These are phyloP conservation scores for Vultur gryphus DNA, from an alignment of 2,797 vertebrate genomes.

Conservation along the genomic window DNA sequence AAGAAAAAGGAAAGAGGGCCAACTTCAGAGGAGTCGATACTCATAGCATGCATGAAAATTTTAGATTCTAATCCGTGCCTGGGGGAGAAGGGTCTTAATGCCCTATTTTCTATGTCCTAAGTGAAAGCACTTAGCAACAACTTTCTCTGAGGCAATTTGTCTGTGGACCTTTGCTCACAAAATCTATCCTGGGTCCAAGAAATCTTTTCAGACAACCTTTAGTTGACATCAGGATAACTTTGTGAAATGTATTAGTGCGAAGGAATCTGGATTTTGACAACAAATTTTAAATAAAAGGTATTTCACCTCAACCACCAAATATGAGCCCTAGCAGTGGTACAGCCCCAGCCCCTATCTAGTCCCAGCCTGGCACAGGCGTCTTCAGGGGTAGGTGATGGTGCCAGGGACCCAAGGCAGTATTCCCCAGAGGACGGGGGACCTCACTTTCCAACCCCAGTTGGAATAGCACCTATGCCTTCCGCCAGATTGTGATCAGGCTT, in stretches of 20 bases:
- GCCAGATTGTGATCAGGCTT: neutral
- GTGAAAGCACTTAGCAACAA: neutral
- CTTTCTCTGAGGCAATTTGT: neutral
- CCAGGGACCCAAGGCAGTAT: fast-evolving
- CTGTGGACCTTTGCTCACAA: neutral
- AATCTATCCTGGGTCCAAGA: neutral
- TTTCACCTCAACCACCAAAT: neutral
- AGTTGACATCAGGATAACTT: neutral
- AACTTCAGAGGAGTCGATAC: neutral
- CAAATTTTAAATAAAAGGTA: neutral
- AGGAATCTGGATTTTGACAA: neutral
- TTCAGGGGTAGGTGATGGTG: neutral
- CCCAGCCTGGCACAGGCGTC: neutral
- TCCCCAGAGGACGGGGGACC: neutral
- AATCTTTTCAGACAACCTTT: neutral
- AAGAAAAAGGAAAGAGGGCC: neutral
- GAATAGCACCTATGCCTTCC: neutral
- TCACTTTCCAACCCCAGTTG: neutral
- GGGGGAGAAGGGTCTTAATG: neutral
- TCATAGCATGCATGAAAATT: neutral
- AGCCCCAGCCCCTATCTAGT: neutral
- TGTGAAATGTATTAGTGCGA: neutral
- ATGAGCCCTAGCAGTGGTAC: neutral
- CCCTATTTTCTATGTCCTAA: neutral
- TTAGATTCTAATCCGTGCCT: neutral